A percentile compares a stretch with the other conserved stretches of the same genome.
Evolutionary conservation across 1,140 invertebrate genomes (phyloP).

Genomic region (Panagrolaimus sp.): DNA sequence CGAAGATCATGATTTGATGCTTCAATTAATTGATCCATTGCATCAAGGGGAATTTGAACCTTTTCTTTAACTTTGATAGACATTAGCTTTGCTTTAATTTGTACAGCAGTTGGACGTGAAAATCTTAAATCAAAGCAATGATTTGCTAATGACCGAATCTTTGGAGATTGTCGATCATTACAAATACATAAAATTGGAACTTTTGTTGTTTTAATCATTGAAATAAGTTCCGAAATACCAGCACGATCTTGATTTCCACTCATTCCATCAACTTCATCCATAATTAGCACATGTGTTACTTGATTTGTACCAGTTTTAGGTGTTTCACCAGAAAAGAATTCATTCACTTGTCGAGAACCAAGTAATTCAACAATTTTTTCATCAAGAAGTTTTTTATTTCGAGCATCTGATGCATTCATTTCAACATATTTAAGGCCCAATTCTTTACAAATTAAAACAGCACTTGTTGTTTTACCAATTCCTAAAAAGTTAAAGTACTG

Average conservation of each 20-base stretch:
- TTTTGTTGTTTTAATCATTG: conserved; percentile 78
- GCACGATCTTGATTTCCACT: conserved; percentile 97
- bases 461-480: conserved; percentile 85
- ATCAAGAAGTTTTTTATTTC: conserved; percentile 80
- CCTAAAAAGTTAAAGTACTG: no score
- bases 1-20: conserved; percentile 85
- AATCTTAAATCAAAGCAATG: conserved; percentile 89
- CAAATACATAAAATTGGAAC: conserved; percentile 97
- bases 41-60: conserved; percentile 72
- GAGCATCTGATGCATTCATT: conserved; percentile 76
- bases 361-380: conserved; percentile 74
- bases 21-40: conserved; percentile 75
- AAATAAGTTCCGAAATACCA: conserved; percentile 77
- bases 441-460: conserved; percentile 67
- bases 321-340: conserved; percentile 23
- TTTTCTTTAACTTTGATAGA: conserved; percentile 84
- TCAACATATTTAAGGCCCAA: conserved; percentile 83
- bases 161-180: conserved; percentile 86
- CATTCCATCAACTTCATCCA: conserved; percentile 99
- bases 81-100: conserved; percentile 85
- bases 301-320: conserved; percentile 6
- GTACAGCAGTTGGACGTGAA: conserved; percentile 75
- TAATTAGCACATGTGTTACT: conserved; percentile 77
- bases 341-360: conserved; percentile 53
- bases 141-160: conserved; percentile 85